Conservation (phyloP, 2,113 vertebrate species). For the Myiozetetes cayanensis region DNA sequence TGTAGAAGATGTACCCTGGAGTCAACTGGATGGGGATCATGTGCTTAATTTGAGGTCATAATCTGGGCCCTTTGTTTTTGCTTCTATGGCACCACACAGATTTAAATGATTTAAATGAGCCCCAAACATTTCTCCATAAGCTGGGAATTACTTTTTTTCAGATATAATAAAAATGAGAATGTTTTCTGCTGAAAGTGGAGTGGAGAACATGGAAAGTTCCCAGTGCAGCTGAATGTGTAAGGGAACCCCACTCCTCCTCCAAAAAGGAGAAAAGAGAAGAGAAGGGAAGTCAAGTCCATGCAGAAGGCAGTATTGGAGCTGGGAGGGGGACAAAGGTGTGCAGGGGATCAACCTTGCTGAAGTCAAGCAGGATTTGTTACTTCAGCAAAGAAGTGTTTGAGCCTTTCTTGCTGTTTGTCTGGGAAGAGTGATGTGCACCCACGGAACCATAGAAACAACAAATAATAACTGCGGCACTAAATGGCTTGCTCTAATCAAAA, state of each 20-base stretch:
- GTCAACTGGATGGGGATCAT: neutral
- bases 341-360: rapidly evolving
- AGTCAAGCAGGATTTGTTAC: neutral
- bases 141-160: neutral
- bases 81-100: rapidly evolving
- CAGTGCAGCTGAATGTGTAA: neutral
- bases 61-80: neutral
- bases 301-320: rapidly evolving
- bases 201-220: neutral
- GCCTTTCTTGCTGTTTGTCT: neutral
- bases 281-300: neutral
- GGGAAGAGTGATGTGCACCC: neutral
- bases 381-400: neutral
- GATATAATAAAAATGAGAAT: neutral
- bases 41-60: neutral
- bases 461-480: neutral
- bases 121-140: neutral
- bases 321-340: neutral
- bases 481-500: conserved; percentile 47
- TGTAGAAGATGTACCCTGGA: neutral
- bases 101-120: neutral
- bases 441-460: conserved; percentile 44
- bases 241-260: neutral
- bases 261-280: neutral
- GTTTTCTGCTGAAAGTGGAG: neutral